Evolutionary conservation across 2,888 invertebrate species (phyloP), one percentile per base, ranked within the genome.

Genomic region (Coelogynopora nodosa): DNA sequence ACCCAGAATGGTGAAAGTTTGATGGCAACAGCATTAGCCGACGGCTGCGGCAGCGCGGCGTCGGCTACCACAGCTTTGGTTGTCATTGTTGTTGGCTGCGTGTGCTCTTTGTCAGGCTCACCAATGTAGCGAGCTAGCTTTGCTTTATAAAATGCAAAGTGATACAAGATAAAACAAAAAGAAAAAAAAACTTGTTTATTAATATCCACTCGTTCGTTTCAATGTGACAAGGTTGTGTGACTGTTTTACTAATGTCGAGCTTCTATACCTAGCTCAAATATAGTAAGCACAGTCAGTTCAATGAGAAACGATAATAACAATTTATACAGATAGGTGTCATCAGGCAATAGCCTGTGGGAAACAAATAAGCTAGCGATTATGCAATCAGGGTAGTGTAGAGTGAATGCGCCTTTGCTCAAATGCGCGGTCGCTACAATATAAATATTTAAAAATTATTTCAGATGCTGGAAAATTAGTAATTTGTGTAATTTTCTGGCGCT

Each of bases 1-100:
- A 13, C 27, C 74, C 74, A 74, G 74, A 74, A 74, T 74, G 74
- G 74, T 26, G 74, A 74, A 74, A 74, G 74, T 74, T 74, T 74
- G 74, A 26, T 74, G 23, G 27, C 74, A 74, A 13, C 49, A 18
- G 5, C 18, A 49, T 49, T 49, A 49, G 18, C 49, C 18, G 49
- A 18, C 49, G 18, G 49, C 49, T 49, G 49, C 49, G 5, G 49
- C 49, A 49, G 49, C 49, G 49, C 49, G 49, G 18, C 18, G 49
- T 49, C 18, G 49, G 49, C 49, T 49, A 5, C 49, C 5, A 49
- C 5, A 49, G 49, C 18, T 49, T 49, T 49, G 49, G 49, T 18
- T 49, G 49, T 13, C 74, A 74, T 74, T 74, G 74, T 74, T 74
- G 74, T 13, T 13, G 74, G 74, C 74, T 74, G 5, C 27, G 74